Conservation (phyloP, 2,113 vertebrate species). For the Percina caprodes region DNA sequence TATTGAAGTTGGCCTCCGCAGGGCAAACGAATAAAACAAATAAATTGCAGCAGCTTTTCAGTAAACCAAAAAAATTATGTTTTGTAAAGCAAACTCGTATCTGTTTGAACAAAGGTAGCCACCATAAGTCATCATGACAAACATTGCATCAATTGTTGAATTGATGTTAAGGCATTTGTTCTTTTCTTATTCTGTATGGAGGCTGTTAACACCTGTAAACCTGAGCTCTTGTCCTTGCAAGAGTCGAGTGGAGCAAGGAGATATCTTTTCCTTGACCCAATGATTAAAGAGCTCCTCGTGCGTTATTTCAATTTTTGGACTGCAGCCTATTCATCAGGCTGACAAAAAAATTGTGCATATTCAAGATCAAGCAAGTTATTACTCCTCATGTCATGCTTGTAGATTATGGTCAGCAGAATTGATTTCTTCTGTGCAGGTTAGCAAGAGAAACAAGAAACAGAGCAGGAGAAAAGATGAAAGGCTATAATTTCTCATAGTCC, state of each 20-base stretch:
- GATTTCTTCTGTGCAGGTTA: slow-evolving; percentile 52
- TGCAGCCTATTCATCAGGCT: slow-evolving; percentile 70
- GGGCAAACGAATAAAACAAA: background rate
- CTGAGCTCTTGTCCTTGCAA: background rate
- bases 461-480: slow-evolving; percentile 47
- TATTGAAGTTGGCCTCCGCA: background rate
- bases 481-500: slow-evolving; percentile 59
- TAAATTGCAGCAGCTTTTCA: background rate
- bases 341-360: slow-evolving; percentile 78
- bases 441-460: slow-evolving; percentile 42
- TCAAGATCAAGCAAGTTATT: slow-evolving; percentile 74
- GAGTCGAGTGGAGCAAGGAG: background rate
- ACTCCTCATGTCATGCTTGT: slow-evolving; percentile 77
- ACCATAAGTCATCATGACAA: background rate
- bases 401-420: slow-evolving; percentile 67
- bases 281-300: slow-evolving; percentile 74
- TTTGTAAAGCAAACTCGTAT: background rate
- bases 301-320: slow-evolving; percentile 71
- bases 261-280: slow-evolving; percentile 49
- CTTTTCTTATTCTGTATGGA: slow-evolving; percentile 9
- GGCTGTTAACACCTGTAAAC: slow-evolving; percentile 2
- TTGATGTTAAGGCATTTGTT: background rate
- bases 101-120: background rate
- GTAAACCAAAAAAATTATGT: background rate
- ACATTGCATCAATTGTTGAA: background rate